Conservation (phyloP, 2,797 vertebrate genomes). For the Anguilla megastoma region DNA sequence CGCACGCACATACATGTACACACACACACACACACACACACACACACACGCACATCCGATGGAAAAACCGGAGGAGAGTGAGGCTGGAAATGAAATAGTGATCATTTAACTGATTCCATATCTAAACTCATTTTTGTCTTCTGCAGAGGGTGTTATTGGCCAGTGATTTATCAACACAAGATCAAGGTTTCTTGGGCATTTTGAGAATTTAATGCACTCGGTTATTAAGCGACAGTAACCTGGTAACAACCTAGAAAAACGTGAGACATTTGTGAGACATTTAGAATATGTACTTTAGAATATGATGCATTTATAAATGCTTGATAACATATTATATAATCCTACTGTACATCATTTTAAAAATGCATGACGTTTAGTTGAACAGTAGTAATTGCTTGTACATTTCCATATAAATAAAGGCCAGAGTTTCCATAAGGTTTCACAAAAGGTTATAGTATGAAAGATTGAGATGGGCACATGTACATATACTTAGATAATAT, state of each 20-base stretch:
- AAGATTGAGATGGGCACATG: not conserved
- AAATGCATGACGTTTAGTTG: not conserved
- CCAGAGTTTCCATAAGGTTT: not conserved
- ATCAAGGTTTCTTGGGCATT: not conserved
- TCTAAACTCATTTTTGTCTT: not conserved
- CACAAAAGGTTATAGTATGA: not conserved
- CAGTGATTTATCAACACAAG: not conserved
- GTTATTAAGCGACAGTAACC: not conserved
- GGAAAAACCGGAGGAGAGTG: not conserved
- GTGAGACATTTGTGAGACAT: not conserved
- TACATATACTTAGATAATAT: not conserved
- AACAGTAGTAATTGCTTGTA: not conserved
- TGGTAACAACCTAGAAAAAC: not conserved
- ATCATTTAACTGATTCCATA: not conserved
- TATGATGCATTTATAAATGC: not conserved
- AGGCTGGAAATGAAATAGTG: not conserved
- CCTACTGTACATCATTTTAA: no score
- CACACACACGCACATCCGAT: not conserved
- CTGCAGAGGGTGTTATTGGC: not conserved
- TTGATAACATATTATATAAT: not conserved
- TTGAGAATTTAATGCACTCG: not conserved
- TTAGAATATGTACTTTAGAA: not conserved
- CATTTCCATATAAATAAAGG: not conserved
- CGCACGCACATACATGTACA: not conserved
- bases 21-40: no score